Base-by-base conservation (phyloP, 2,888 invertebrate genomes). In the Limenitis camilla region DNA sequence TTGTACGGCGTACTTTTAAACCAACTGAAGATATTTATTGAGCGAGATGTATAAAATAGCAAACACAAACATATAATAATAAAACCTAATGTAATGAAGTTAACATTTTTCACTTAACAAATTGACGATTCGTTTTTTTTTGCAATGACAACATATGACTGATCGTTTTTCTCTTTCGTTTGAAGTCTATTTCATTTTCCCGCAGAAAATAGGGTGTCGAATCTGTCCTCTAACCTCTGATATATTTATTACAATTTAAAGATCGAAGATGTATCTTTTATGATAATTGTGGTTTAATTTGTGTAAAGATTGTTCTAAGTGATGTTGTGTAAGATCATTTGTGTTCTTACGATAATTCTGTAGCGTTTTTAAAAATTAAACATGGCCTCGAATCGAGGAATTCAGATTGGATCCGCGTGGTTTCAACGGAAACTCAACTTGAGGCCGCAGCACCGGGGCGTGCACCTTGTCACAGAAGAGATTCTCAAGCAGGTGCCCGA, bases 381-480 rank as follows among this genome's bases (percentile, higher is more conserved):
- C 91, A 94, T 94, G 94, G 94, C 94, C 91, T 94, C 94, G 88
- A 93, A 94, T 88, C 90, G 93, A 89, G 96, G 95, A 86, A 93
- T 96, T 88, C 96, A 96, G 91, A 94, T 95, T 81, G 96, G 96
- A 88, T 95, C 96, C 84, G 96, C 97, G 89, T 98, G 98, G 98
- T 96, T 96, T 91, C 98, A 98, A 90, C 94, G 95, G 88, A 97
- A 97, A 90, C 94, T 98, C 83, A 96, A 96, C 89, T 91, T 98
- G 85, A 91, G 96, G 85, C 96, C 97, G 74, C 97, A 97, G 88
- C 96, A 96, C 88, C 91, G 98, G 80, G 98, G 98, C 76, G 97
- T 98, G 78, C 98, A 98, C 90, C 91, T 98, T 74, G 96, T 98
- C 71, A 97, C 97, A 64, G 97, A 98, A 87, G 97, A 98, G 90